Percentiles rank a stretch among this genome's conserved stretches.
Conservation (phyloP, 2,888 invertebrate genomes). For the Pseudococcus longispinus region DNA sequence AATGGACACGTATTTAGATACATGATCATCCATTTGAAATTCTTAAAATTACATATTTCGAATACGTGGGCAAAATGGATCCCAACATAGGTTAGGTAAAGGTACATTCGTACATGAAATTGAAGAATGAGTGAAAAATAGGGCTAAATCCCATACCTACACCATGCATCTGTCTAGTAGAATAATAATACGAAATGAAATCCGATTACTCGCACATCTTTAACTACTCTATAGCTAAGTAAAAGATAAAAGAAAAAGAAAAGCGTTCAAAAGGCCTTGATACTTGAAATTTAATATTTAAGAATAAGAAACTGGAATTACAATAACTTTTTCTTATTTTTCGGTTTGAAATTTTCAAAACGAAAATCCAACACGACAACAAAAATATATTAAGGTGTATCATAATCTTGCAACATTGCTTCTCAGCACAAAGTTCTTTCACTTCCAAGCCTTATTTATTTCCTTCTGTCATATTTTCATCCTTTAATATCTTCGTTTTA, state of each 20-base stretch:
- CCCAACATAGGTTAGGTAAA: background rate
- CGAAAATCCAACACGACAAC: conserved; percentile 37
- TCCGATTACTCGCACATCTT: conserved; percentile 18
- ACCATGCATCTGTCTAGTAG: background rate
- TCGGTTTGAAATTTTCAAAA: conserved; percentile 3
- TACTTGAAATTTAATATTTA: conserved; percentile 21
- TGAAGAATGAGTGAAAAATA: background rate
- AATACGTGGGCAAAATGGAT: background rate
- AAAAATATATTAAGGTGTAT: conserved; percentile 32
- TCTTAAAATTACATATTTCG: no score
- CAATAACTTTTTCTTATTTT: conserved; percentile 31
- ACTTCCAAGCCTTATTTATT: conserved; percentile 37
- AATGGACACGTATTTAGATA: no score
- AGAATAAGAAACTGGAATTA: conserved; percentile 16
- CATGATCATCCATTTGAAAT: no score
- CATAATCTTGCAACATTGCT: background rate
- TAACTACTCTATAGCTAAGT: background rate
- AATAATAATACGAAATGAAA: conserved; percentile 16
- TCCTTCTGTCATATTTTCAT: conserved; percentile 36
- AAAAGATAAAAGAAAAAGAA: conserved; percentile 21
- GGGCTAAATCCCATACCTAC: background rate
- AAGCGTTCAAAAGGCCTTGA: conserved; percentile 1
- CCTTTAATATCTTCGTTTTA: conserved; percentile 34
- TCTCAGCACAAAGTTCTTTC: conserved; percentile 33
- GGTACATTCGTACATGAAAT: background rate